Percentiles rank a stretch among this genome's conserved stretches.
These are phyloP conservation scores for Aporophyla nigra DNA, from an alignment of 2,888 invertebrate species.

Conservation along the genomic window DNA sequence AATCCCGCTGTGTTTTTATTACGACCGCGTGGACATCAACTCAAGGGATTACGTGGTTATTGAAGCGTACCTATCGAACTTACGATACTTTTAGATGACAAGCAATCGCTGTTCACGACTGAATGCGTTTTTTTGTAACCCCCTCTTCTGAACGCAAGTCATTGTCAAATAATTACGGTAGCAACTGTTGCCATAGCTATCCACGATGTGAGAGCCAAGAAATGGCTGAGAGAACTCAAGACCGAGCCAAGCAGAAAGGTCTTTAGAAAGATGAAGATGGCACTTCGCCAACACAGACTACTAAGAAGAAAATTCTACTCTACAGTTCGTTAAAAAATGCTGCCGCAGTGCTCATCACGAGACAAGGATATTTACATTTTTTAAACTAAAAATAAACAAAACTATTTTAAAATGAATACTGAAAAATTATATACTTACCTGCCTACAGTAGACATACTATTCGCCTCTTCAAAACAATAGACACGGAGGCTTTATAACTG, in stretches of 20 bases:
- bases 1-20: too few species aligned
- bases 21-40: too few species aligned
- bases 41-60: neutral
- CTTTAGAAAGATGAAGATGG: conserved; percentile 31
- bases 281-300: conserved; percentile 36
- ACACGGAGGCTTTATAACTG: neutral
- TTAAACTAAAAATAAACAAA: conserved; percentile 22
- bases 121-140: neutral
- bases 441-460: neutral
- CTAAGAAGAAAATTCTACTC: conserved; percentile 20
- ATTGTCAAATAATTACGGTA: conserved; percentile 7
- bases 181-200: conserved; percentile 13
- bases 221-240: conserved; percentile 38
- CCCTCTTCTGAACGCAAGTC: neutral
- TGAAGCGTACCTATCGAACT: neutral
- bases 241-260: conserved; percentile 44
- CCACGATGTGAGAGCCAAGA: conserved; percentile 44
- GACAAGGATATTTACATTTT: conserved; percentile 50
- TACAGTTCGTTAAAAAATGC: conserved; percentile 42
- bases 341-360: conserved; percentile 59
- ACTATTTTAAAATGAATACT: neutral
- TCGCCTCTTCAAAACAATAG: neutral
- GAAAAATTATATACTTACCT: neutral
- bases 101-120: neutral
- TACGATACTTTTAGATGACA: neutral